Evolutionary conservation across 30 jellyfish, hydroid and myxozoan species (phyloP).

Genomic region (Cassiopea xamachana): DNA sequence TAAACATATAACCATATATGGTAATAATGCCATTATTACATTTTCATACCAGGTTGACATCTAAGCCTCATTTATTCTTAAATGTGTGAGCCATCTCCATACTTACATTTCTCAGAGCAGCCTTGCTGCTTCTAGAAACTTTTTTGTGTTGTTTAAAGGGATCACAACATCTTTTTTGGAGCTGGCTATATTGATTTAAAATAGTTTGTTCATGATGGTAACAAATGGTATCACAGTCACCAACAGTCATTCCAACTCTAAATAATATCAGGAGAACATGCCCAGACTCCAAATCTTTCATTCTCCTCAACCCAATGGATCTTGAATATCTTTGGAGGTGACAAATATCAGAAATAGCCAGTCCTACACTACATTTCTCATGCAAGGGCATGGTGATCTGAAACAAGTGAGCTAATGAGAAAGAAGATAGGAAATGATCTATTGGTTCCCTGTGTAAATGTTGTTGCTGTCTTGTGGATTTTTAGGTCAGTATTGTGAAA

Average conservation of each 20-base stretch:
- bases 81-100: background rate
- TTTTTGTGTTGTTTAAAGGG: background rate
- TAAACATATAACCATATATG: conserved; percentile 8
- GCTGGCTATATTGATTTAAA: background rate
- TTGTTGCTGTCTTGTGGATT: too few species aligned
- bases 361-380: too few species aligned
- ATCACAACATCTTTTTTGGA: background rate
- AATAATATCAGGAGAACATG: background rate
- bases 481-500: too few species aligned
- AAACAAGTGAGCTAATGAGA: too few species aligned
- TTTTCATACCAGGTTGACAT: background rate
- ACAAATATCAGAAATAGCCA: too few species aligned
- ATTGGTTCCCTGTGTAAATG: too few species aligned
- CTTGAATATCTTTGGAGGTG: too few species aligned
- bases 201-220: background rate
- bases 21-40: background rate
- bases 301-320: too few species aligned
- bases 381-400: too few species aligned
- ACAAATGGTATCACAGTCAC: background rate
- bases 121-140: background rate
- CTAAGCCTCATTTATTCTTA: background rate
- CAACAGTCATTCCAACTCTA: background rate
- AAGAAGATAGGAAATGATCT: too few species aligned
- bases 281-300: too few species aligned
- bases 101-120: background rate